These are phyloP conservation scores for Drosophila kanapiae DNA, from an alignment of 1,140 invertebrate species.

Conservation along the genomic window DNA sequence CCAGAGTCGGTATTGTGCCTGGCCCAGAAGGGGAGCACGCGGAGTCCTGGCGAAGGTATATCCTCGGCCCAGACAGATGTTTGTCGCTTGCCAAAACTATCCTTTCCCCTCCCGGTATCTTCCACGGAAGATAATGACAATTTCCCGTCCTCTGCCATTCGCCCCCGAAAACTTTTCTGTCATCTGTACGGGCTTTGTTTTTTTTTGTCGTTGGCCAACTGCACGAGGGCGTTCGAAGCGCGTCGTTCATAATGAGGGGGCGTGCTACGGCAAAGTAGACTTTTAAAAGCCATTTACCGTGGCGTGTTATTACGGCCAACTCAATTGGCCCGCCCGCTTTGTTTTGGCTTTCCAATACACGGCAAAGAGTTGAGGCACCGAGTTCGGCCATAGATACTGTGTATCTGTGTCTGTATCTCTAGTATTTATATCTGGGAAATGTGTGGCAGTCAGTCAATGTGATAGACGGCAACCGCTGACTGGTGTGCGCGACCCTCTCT, in stretches of 20 bases:
- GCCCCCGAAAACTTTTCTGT: constrained; percentile 54
- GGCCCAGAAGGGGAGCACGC: constrained; percentile 13
- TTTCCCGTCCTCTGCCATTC: constrained; percentile 53
- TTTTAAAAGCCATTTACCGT: constrained; percentile 83
- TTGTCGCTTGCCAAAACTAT: constrained; percentile 48
- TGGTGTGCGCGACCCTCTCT: constrained; percentile 21
- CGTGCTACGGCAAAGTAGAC: constrained; percentile 76
- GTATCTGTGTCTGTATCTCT: constrained; percentile 37
- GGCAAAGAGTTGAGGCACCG: constrained; percentile 42
- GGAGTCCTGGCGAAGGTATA: constrained; percentile 29
- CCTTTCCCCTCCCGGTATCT: constrained; percentile 6
- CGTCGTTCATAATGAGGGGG: constrained; percentile 80
- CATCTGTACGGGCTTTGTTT: constrained; percentile 34
- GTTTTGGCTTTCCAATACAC: constrained; percentile 47
- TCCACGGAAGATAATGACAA: constrained; percentile 72
- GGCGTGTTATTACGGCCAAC: constrained; percentile 80
- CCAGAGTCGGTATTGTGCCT: constrained; percentile 24
- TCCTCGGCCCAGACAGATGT: constrained; percentile 57
- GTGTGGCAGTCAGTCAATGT: constrained; percentile 82
- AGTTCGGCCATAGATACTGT: constrained; percentile 37
- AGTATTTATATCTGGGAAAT: constrained; percentile 65
- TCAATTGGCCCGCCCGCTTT: constrained; percentile 72
- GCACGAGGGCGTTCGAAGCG: constrained; percentile 71
- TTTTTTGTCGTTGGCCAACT: constrained; percentile 17
- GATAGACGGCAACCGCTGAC: constrained; percentile 72